phyloP scores from a whole-genome alignment of 2,888 invertebrate genomes.

The Clunio marinus region DNA sequence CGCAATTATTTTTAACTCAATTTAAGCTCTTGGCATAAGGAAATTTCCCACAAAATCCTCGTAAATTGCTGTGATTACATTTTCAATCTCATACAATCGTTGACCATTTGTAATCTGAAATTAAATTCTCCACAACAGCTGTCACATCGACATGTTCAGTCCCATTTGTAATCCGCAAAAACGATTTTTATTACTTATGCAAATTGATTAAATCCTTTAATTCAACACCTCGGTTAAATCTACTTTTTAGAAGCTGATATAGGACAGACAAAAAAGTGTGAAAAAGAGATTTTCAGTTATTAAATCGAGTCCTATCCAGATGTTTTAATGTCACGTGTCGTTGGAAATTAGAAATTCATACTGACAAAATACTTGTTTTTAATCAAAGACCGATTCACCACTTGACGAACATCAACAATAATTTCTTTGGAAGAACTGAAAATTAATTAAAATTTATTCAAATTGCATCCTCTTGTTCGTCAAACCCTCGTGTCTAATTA shows the following conservation, averaged over 20 bases:
- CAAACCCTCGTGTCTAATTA: conserved; percentile 8
- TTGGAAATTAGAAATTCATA: background rate
- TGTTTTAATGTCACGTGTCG: background rate
- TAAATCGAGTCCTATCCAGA: background rate
- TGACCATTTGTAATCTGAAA: background rate
- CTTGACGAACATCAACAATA: background rate
- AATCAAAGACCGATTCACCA: background rate
- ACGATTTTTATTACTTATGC: background rate
- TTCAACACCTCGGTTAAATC: background rate
- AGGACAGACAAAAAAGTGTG: too few species aligned
- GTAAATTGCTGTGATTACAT: background rate
- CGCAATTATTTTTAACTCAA: background rate
- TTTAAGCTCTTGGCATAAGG: too few species aligned
- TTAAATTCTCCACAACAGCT: background rate
- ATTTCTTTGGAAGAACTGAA: background rate
- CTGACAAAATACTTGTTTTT: background rate
- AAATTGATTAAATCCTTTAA: background rate
- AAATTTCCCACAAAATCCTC: background rate
- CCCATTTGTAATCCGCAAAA: background rate
- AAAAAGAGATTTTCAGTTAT: too few species aligned
- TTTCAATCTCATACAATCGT: background rate
- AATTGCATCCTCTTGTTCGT: background rate
- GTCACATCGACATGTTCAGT: background rate
- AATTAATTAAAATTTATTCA: background rate
- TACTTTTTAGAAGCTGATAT: too few species aligned